Evolutionary conservation across 2,113 vertebrate genomes (phyloP), one percentile per base, ranked within the genome.

Genomic region (Trogon melanurus): DNA sequence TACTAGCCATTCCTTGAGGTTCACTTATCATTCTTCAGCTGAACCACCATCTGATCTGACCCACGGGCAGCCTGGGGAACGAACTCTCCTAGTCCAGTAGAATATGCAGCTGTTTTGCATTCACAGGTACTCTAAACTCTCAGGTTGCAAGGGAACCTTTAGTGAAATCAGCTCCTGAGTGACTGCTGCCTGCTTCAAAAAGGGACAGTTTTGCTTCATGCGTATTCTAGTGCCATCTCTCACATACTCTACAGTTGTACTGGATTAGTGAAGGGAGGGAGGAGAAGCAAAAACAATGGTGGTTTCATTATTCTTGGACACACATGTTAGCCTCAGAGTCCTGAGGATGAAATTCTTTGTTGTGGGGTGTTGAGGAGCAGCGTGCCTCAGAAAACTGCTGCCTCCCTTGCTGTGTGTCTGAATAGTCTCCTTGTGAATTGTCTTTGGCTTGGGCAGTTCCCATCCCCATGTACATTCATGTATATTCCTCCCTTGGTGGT

Each of bases 221-320:
- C 16, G 82, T 13, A 54, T 58, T 73, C 16, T 54, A 14, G 11
- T 2, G 2, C 36, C 16, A 5, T 65, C 32, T 80, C 27, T 29
- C 5, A 38, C 6, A 3, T 60, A 7, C 7, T 51, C 7, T 38
- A 13, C 16, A 56, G 16, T 16, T 64, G 15, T 8, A 27, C 20
- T 82, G 69, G 17, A 26, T 70, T 36, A 45, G 19, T 51, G 29
- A 91, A 44, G 2, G 2, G 57, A 34, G 26, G 9, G 7, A 22
- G 10, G 5, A n/a, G 5, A 27, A 38, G 10, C 3, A 6, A 7
- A 9, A 8, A 3, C 19, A 34, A 0, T 17, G 5, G 26, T 23
- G 29, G 19, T 7, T 72, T 13, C 57, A 48, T 73, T 11, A 3
- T 80, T 80, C 64, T 76, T 85, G 51, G 47, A 4, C 78, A 50